Percentiles rank a stretch among this genome's conserved stretches.
Evolutionary conservation across 2,888 invertebrate species (phyloP).

Genomic region (Auanema freiburgensis): DNA sequence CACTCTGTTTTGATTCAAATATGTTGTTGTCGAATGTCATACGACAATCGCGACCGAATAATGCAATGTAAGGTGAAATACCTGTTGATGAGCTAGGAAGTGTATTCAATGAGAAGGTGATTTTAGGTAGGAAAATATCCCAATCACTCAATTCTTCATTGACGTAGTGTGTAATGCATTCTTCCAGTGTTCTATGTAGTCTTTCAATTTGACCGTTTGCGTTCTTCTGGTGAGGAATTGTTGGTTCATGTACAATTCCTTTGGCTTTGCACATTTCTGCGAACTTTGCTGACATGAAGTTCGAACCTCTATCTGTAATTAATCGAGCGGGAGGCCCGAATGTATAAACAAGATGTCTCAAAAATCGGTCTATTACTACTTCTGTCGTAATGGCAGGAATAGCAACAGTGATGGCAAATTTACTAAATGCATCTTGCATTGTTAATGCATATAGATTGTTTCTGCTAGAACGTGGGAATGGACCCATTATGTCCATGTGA

Average conservation of each 20-base stretch:
- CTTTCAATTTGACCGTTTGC: conserved; percentile 13
- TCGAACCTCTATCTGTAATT: conserved; percentile 22
- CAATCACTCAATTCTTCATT: conserved; percentile 6
- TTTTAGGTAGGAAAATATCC: conserved; percentile 7
- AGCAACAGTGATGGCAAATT: conserved; percentile 17
- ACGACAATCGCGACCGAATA: conserved; percentile 10
- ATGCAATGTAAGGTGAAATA: conserved; percentile 6
- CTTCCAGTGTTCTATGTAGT: conserved; percentile 5
- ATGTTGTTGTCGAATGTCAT: conserved; percentile 2
- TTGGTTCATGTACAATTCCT: too few relatives aligned
- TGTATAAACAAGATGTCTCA: conserved; percentile 10
- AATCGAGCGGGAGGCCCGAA: conserved; percentile 18
- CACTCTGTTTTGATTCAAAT: too few relatives aligned
- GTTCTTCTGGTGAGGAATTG: conserved; percentile 4
- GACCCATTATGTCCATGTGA: conserved; percentile 27
- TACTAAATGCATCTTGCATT: conserved; percentile 17
- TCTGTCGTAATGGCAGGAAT: conserved; percentile 10
- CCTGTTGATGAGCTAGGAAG: conserved; percentile 1
- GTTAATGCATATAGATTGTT: conserved; percentile 22
- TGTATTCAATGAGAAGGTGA: conserved; percentile 6
- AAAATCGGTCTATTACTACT: conserved; percentile 1
- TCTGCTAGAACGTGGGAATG: conserved; percentile 17
- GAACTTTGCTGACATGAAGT: conserved; percentile 9
- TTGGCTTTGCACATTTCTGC: not conserved
- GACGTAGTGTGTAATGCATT: conserved; percentile 9